Evolutionary conservation across 2,113 vertebrate species (phyloP), one percentile per base, ranked within the genome.

Genomic region (Mormyrus iriodes): DNA sequence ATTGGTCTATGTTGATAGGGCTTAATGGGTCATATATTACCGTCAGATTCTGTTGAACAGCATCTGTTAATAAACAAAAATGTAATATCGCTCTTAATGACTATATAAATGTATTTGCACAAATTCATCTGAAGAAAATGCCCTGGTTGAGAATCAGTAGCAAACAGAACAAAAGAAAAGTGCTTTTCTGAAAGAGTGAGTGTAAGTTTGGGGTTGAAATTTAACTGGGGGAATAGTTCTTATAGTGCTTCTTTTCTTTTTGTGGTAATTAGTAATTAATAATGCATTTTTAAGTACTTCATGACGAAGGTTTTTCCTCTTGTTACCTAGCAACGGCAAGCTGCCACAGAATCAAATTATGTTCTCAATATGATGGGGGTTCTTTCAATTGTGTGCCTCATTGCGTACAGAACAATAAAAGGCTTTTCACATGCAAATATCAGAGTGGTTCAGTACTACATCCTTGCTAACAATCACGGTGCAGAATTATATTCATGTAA

Each of bases 261-360:
- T 91, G 88, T 92, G 88, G 79, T 93, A 94, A 95, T 93, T 91
- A 91, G 91, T 91, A 92, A 94, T 94, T 95, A 95, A 95, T 94
- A 91, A 94, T 89, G 91, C 92, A 88, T 94, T 94, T n/a, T 93
- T 92, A 94, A 95, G 95, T 95, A 93, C 94, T 95, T 95, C 89
- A 93, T 94, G 94, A 95, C 90, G 89, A 95, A 94, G 95, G 90
- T 91, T 93, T 94, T 94, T 91, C 94, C 94, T 90, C 48, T 94
- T 95, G 95, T 96, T 95, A 94, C 95, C 95, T 96, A 96, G 95
- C 95, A 96, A 96, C 95, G 91, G 88, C 87, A 92, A 93, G 90
- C 90, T 90, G 94, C 94, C 91, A 92, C 84, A 89, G 89, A 92
- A 94, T 93, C 90, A 92, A 93, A 91, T 91, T 88, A 91, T 85